These are phyloP conservation scores for Crenichthys baileyi DNA, from an alignment of 2,797 vertebrate species.

Conservation along the genomic window DNA sequence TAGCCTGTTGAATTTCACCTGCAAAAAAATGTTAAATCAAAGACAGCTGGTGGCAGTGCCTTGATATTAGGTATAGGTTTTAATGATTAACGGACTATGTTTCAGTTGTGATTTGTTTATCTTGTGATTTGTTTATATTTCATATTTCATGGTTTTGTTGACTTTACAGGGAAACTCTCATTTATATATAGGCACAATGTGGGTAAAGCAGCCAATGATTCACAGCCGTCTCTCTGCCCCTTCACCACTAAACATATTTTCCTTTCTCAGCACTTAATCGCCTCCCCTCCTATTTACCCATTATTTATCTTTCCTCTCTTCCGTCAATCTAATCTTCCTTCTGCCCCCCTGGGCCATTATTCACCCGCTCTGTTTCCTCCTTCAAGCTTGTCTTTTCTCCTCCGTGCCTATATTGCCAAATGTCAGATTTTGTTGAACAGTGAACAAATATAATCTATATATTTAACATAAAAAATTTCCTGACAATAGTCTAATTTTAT, in stretches of 20 bases:
- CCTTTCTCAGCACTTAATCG: constrained; percentile 53
- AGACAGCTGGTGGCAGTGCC: background rate
- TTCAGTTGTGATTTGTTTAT: background rate
- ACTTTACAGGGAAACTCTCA: constrained; percentile 5
- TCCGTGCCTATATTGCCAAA: constrained; percentile 36
- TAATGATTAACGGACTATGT: background rate
- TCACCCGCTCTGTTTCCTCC: constrained; percentile 26
- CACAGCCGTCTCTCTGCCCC: constrained; percentile 12
- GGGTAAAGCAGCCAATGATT: constrained; percentile 26
- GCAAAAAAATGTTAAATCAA: background rate
- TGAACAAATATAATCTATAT: too few relatives aligned
- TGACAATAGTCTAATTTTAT: background rate
- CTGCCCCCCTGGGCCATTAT: constrained; percentile 42
- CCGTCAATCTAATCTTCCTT: constrained; percentile 50
- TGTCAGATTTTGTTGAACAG: background rate
- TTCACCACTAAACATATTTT: constrained; percentile 33
- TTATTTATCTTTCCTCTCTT: constrained; percentile 59
- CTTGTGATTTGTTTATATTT: background rate
- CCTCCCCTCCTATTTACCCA: constrained; percentile 42
- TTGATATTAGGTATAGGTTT: background rate
- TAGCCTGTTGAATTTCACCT: background rate
- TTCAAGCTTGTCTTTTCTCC: constrained; percentile 30
- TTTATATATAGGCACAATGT: constrained; percentile 11
- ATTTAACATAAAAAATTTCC: background rate
- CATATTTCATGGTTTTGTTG: background rate